Evolutionary conservation across 2,888 invertebrate genomes (phyloP), one percentile per base, ranked within the genome.

Genomic region (Macrophya alboannulata): DNA sequence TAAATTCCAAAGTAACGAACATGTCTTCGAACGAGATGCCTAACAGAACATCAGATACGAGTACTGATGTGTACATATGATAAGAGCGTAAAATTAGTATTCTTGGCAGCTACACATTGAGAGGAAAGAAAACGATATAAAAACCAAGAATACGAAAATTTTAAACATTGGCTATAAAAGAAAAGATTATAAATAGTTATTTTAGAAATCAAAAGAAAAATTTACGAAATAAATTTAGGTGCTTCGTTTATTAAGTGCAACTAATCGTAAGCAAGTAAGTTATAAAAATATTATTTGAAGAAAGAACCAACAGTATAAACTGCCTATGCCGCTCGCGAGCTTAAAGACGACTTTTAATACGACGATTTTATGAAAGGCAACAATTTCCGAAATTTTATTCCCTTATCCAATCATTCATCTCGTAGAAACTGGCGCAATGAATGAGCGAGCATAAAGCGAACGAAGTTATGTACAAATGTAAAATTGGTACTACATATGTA

Each of bases 401-500:
- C 4, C 6, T 43, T 72, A 45, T 31, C 31, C 15, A 21, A 74
- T 74, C n/a, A 25, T 74, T 74, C 15, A 40, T 74, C 5, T 21
- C 9, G 45, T 15, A 40, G 21, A 17, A 77, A 15, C 21, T 51
- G 25, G 21, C 5, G 43, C 59, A 12, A 21, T 37, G 6, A 1
- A 62, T 51, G 59, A 40, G 40, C 40, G 21, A 59, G 37, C 15
- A 40, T 43, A 31, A 43, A 62, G 81, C n/a, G n/a, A 43, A 62
- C 6, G 62, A 62, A 62, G 43, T 81, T 43, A 81, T 81, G 62
- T 81, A 81, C 37, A 21, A 81, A 43, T 81, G 81, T 81, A 81
- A 62, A 62, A 62, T 59, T 40, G 9, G 43, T 40, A 40, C 81
- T 81, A 17, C 51, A n/a, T n/a, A n/a, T n/a, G 17, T 37, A 9